These are phyloP conservation scores for Deilephila porcellus DNA, from an alignment of 2,888 invertebrate species.

Conservation along the genomic window DNA sequence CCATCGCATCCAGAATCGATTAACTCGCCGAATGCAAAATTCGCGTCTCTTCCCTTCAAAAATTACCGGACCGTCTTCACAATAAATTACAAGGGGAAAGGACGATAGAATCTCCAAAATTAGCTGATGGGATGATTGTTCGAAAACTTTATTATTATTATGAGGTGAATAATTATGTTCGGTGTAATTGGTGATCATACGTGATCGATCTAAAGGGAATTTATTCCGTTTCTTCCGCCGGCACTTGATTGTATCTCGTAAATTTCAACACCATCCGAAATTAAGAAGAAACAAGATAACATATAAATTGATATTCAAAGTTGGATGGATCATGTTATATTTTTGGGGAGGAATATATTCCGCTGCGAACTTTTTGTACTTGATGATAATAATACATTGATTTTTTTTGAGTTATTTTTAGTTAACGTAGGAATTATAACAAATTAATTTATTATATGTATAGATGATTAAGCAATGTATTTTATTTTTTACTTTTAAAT, in stretches of 20 bases:
- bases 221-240: conserved; percentile 1
- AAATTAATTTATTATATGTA: too few relatives aligned
- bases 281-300: neutral
- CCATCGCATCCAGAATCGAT: conserved; percentile 63
- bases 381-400: too few relatives aligned
- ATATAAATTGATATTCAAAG: conserved; percentile 1
- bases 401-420: too few relatives aligned
- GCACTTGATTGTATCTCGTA: conserved; percentile 1
- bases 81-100: conserved; percentile 51
- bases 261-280: conserved; percentile 10
- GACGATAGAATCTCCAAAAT: conserved; percentile 50
- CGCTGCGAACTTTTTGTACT: too few relatives aligned
- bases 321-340: neutral
- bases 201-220: conserved; percentile 3
- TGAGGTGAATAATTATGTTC: conserved; percentile 6
- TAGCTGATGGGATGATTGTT: conserved; percentile 39
- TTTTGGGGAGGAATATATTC: too few relatives aligned
- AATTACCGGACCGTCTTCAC: conserved; percentile 43
- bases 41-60: conserved; percentile 52
- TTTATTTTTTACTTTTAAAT: too few relatives aligned
- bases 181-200: conserved; percentile 27
- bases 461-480: too few relatives aligned
- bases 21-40: conserved; percentile 56
- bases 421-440: too few relatives aligned
- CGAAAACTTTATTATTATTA: conserved; percentile 1